Evolutionary conservation across 2,113 vertebrate genomes (phyloP), one percentile per base, ranked within the genome.

Genomic region (Myotis brandtii): DNA sequence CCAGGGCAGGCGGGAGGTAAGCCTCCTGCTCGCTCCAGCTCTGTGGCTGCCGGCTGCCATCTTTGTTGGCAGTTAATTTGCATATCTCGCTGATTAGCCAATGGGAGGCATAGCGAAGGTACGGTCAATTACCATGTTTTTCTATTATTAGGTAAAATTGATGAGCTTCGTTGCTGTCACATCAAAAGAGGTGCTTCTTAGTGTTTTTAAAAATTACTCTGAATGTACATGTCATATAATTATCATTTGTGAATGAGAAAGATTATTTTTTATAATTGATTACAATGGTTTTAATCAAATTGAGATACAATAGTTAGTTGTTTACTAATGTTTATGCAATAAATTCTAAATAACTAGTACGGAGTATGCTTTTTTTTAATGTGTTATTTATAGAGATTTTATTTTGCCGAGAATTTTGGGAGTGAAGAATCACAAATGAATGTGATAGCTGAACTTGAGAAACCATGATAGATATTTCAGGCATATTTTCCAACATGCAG

Each of bases 301-400:
- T 94, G 50, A 84, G 16, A 52, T 89, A 79, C 25, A 76, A 95
- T 76, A 59, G 0, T 25, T 73, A 37, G 7, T 67, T 94, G 23
- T 67, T 64, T 83, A 82, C 72, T 17, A 87, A 73, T 91, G 9
- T 87, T 67, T 87, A 66, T 96, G 54, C 87, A 66, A 87, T 64
- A 17, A 72, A 11, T 40, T 86, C 37, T 85, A 52, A 64, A 43
- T 62, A 69, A 64, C 25, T 79, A 83, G n/a, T 66, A 46, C 5
- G 86, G 50, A 70, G 50, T 86, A 56, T 52, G 40, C 40, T 43
- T 43, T 43, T 40, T 76, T n/a, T 30, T 25, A 90, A 95, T 40
- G 46, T 64, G 12, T 52, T 91, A 70, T 80, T 84, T 72, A 67
- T 34, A 52, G 11, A 59, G 9, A 88, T 43, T 83, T 95, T 87